Base-by-base conservation (phyloP, 1,140 invertebrate genomes). In the Halesus radiatus region DNA sequence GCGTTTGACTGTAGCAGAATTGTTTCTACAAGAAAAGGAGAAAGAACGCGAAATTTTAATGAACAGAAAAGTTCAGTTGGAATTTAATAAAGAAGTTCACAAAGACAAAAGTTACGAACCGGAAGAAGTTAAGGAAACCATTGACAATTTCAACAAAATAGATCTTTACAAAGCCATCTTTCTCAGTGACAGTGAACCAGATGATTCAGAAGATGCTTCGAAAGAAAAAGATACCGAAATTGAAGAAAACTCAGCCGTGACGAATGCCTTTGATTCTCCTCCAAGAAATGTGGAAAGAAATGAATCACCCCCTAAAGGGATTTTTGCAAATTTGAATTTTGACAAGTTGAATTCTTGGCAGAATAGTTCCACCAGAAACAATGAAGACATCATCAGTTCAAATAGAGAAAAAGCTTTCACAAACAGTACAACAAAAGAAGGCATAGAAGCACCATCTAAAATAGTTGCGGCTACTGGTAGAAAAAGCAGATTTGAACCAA, bases 261-360 rank as follows among this genome's bases (percentile, higher is more conserved):
- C 29, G 60, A 76, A 74, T 53, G n/a, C 20, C 0, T 75, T 80
- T 54, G 79, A 83, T 75, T 68, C 77, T 45, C 72, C 80, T 32
- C 79, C 82, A 5, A 84, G 87, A 18, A 92, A 92, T 85, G 64
- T 89, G 0, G 87, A 92, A 81, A 89, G 93, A 72, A 95, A 94
- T 77, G 90, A 87, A 10, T 94, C 93, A 5, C 93, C 93, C 1
- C 92, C 93, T 0, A 89, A 92, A 79, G 94, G 94, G 1, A 94
- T 95, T 73, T 96, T 96, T 84, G 93, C 94, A 0, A 93, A 94
- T 80, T 87, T 96, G 23, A 93, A 94, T 87, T 90, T 94, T 15
- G 92, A 93, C 80, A 88, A 87, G 84, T 82, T 93, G 1, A 88
- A 89, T 75, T 88, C 88, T 16, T 91, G 89, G 86, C 87, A 87